Evolutionary conservation across 2,888 invertebrate genomes (phyloP).

Genomic region (Microctonus hyperodae): DNA sequence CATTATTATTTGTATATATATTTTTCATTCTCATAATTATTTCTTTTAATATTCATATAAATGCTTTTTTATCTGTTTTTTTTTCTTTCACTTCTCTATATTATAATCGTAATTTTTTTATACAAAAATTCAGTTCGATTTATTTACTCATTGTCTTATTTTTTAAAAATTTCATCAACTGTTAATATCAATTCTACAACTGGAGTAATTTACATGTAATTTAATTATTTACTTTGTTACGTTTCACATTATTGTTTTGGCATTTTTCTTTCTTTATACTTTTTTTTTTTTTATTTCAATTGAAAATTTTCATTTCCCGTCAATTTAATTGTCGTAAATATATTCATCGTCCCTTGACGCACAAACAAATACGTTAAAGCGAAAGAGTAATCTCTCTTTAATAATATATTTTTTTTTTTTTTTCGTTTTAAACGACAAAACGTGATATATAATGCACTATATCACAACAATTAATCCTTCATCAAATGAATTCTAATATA

Average conservation of each 20-base stretch:
- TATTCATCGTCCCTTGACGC: conserved; percentile 1
- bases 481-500: neutral
- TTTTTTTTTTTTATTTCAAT: neutral
- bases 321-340: neutral
- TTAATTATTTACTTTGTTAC: neutral
- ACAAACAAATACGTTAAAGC: conserved; percentile 2
- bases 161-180: conserved; percentile 23
- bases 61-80: conserved; percentile 30
- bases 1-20: neutral
- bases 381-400: conserved; percentile 10
- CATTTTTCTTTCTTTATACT: conserved; percentile 18
- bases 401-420: neutral
- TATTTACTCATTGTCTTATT: conserved; percentile 32
- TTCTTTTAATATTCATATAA: conserved; percentile 18
- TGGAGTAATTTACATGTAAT: conserved; percentile 34
- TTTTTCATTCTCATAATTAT: conserved; percentile 7
- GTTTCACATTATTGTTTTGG: conserved; percentile 36
- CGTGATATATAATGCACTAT: neutral
- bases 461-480: neutral
- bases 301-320: neutral
- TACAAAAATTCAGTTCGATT: conserved; percentile 47
- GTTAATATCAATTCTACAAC: conserved; percentile 32
- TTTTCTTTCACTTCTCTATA: conserved; percentile 20
- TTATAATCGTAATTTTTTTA: neutral
- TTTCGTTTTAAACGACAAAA: neutral